phyloP scores from a whole-genome alignment of 2,113 vertebrate species.

The Urocynchramus pylzowi region DNA sequence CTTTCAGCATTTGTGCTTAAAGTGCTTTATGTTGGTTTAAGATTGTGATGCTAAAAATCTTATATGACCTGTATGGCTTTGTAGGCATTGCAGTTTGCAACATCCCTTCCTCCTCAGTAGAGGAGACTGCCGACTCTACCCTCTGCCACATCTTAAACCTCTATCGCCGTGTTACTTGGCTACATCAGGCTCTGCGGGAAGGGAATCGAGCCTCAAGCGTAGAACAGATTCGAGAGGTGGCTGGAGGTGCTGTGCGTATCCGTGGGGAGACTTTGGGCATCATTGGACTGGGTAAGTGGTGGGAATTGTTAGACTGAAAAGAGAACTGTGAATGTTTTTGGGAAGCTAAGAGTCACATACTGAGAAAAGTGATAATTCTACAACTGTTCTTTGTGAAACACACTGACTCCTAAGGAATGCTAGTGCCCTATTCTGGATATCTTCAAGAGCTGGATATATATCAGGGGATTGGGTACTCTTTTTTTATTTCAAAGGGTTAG shows the following conservation, averaged over 20 bases:
- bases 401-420: background rate
- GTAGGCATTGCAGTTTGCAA: constrained; percentile 89
- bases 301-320: background rate
- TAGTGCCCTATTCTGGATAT: background rate
- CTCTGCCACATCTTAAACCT: constrained; percentile 90
- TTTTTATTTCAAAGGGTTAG: background rate
- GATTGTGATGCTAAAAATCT: background rate
- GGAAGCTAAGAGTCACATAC: background rate
- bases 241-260: constrained; percentile 88
- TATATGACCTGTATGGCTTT: background rate
- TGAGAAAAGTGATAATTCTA: background rate
- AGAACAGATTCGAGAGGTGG: constrained; percentile 89
- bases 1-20: background rate
- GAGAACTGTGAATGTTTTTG: background rate
- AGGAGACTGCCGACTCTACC: constrained; percentile 89
- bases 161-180: constrained; percentile 89
- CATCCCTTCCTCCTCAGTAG: constrained; percentile 85
- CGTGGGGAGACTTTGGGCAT: constrained; percentile 89
- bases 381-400: background rate
- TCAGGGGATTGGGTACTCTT: background rate
- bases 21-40: background rate
- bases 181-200: constrained; percentile 88
- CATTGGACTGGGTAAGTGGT: constrained; percentile 84
- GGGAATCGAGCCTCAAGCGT: constrained; percentile 85
- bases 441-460: background rate